These are phyloP conservation scores for Characodon lateralis DNA, from an alignment of 2,797 vertebrate species.

Conservation along the genomic window DNA sequence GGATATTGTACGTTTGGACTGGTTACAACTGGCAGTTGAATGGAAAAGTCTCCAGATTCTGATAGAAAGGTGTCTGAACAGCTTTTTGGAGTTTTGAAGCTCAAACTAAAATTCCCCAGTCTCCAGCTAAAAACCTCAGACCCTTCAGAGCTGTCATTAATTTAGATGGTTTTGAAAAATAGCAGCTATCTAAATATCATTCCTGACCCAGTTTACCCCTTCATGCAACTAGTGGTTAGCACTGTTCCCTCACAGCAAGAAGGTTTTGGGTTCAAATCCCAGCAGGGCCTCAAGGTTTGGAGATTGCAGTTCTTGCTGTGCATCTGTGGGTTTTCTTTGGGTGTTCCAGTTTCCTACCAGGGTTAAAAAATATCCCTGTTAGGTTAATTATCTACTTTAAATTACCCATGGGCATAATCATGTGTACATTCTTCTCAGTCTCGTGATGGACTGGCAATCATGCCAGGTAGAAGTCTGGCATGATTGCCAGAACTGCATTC, in stretches of 20 bases:
- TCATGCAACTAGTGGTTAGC: too few relatives aligned
- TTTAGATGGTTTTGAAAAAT: neutral
- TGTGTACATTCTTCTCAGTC: neutral
- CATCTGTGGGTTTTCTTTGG: neutral
- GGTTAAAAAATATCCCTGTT: neutral
- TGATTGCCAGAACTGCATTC: neutral
- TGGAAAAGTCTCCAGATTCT: too few relatives aligned
- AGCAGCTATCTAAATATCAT: neutral
- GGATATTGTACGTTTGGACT: neutral
- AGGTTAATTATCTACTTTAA: neutral
- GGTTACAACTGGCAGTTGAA: too few relatives aligned
- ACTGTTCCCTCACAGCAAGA: neutral
- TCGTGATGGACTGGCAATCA: neutral
- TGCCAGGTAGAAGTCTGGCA: neutral
- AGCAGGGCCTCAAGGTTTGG: neutral
- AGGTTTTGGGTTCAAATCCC: neutral
- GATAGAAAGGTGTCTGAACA: neutral
- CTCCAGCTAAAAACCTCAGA: neutral
- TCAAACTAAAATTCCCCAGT: neutral
- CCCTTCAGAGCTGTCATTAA: neutral
- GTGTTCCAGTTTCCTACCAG: neutral
- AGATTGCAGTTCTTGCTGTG: neutral
- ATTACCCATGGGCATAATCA: too few relatives aligned
- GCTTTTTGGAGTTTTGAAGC: neutral
- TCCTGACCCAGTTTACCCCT: neutral